Evolutionary conservation across 2,113 vertebrate species (phyloP).

Genomic region (Phasianus colchicus): DNA sequence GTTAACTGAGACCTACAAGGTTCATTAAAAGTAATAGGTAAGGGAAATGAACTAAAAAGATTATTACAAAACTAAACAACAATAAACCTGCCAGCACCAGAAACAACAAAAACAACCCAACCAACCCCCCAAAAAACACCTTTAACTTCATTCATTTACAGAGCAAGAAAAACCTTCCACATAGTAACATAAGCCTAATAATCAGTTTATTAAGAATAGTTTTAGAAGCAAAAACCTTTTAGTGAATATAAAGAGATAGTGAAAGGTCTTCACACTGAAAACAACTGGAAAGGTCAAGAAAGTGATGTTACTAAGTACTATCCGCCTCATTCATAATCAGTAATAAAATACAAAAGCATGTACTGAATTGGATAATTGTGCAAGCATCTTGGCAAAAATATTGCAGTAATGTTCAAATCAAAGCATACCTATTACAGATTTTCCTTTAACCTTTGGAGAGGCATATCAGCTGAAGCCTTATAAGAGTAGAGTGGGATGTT

Average conservation of each 20-base stretch:
- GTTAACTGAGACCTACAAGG: neutral
- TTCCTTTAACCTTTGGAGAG: neutral
- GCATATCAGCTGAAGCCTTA: neutral
- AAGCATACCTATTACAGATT: neutral
- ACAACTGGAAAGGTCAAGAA: neutral
- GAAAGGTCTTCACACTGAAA: neutral
- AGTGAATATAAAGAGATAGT: neutral
- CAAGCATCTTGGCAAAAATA: neutral
- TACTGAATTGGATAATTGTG: neutral
- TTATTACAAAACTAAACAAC: neutral
- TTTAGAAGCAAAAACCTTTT: neutral
- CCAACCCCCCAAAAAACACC: neutral
- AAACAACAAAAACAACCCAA: neutral
- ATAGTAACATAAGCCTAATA: neutral
- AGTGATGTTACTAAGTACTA: neutral
- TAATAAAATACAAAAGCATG: neutral
- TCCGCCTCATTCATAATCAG: neutral
- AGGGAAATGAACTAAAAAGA: neutral
- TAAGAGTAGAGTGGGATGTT: neutral
- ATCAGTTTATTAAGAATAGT: neutral
- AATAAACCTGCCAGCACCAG: neutral
- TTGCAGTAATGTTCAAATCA: neutral
- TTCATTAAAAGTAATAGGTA: neutral
- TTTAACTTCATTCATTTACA: neutral
- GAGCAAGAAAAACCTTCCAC: neutral